Evolutionary conservation across 1,140 invertebrate genomes (phyloP).

Genomic region (Scylla paramamosain): DNA sequence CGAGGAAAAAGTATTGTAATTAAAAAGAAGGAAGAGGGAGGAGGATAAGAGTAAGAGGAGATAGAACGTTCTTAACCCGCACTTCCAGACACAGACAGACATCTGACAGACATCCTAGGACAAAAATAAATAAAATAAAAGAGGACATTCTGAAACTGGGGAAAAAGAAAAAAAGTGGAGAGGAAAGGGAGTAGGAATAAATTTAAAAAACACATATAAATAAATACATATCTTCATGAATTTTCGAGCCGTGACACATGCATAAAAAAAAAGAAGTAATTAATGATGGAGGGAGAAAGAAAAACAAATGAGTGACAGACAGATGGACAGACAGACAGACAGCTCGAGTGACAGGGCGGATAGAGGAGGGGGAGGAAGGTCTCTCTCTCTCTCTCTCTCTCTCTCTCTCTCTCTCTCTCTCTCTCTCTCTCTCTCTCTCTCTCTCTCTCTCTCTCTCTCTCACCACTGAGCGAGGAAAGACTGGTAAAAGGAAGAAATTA

Average conservation of each 20-base stretch:
- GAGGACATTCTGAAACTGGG: no score
- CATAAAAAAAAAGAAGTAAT: not conserved
- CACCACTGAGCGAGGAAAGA: not conserved
- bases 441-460: slow-evolving; percentile 2
- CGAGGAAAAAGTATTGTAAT: no score
- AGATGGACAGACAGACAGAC: slow-evolving; percentile 1
- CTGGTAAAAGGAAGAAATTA: not conserved
- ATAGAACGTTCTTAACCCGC: no score
- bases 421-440: slow-evolving; percentile 31
- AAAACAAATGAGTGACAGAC: not conserved
- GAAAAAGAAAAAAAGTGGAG: no score
- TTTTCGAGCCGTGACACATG: not conserved
- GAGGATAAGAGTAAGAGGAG: no score
- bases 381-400: not conserved
- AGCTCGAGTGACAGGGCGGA: not conserved
- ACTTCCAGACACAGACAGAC: no score
- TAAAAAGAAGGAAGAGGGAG: slow-evolving; percentile 11
- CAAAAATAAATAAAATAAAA: no score
- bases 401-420: not conserved
- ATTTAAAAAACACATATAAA: not conserved
- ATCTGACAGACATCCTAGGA: no score
- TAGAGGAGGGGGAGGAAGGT: not conserved
- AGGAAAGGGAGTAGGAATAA: no score
- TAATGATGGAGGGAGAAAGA: not conserved
- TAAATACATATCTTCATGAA: not conserved